A percentile compares a stretch with the other conserved stretches of the same genome.
phyloP scores from a whole-genome alignment of 2,113 vertebrate species.

The Cariama cristata region DNA sequence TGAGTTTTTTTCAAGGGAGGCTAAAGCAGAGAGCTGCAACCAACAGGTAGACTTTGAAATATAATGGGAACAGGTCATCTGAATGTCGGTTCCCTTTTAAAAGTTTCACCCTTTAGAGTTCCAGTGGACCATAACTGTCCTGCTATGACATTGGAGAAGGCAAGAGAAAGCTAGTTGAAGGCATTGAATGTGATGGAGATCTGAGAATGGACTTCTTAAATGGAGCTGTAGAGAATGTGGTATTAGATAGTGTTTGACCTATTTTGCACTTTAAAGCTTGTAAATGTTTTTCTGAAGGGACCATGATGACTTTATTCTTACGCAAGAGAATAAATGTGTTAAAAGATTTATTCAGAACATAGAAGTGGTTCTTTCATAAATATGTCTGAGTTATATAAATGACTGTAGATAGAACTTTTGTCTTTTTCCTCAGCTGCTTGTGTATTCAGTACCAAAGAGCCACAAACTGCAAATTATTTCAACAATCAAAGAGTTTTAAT shows the following conservation, averaged over 20 bases:
- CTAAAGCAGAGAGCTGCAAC: background rate
- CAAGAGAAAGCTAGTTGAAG: background rate
- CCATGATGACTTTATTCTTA: background rate
- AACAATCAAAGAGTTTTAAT: background rate
- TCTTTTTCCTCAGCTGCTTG: background rate
- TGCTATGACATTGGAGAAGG: background rate
- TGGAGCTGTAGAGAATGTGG: background rate
- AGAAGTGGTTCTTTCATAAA: background rate
- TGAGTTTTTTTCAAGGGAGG: background rate
- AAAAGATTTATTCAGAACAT: conserved; percentile 1
- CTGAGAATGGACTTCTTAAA: background rate
- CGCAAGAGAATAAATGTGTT: background rate
- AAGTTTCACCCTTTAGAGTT: background rate
- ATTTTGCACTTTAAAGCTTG: background rate
- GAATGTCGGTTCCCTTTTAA: background rate
- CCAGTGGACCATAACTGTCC: background rate
- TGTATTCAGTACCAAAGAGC: background rate
- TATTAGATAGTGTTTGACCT: background rate
- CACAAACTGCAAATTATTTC: background rate
- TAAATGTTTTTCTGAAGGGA: background rate
- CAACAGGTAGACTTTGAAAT: background rate
- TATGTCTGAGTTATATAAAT: background rate
- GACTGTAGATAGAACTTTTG: background rate
- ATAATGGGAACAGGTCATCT: background rate
- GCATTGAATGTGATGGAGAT: background rate